A percentile compares a stretch with the other conserved stretches of the same genome.
These are phyloP conservation scores for Acrocephalus kingi DNA, from an alignment of 2,113 vertebrate genomes.

Conservation along the genomic window DNA sequence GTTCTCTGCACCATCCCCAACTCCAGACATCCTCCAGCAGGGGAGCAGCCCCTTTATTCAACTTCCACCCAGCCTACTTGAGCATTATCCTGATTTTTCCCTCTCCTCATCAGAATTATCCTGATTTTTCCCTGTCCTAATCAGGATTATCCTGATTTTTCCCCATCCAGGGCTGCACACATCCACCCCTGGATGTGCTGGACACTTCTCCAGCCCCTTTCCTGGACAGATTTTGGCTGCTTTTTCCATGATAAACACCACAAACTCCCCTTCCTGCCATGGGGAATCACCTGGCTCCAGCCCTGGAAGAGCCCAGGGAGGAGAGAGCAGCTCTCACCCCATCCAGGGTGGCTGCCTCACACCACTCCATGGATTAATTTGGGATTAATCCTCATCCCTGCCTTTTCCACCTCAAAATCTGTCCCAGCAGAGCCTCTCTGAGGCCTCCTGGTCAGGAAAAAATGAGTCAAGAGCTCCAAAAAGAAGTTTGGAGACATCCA, in stretches of 20 bases:
- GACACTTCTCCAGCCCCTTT: neutral
- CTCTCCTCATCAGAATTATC: neutral
- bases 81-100: neutral
- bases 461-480: neutral
- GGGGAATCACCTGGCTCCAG: too few relatives aligned
- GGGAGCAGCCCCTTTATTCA: neutral
- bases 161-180: neutral
- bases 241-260: neutral
- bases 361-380: neutral
- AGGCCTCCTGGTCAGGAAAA: neutral
- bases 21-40: neutral
- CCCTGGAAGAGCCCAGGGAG: rapidly evolving
- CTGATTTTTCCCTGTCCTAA: neutral
- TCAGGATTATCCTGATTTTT: neutral
- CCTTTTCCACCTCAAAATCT: neutral
- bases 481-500: neutral
- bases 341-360: neutral
- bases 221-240: neutral
- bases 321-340: neutral
- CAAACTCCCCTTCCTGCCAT: neutral
- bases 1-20: too few relatives aligned
- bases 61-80: rapidly evolving
- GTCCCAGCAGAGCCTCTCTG: neutral
- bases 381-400: neutral
- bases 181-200: rapidly evolving